Conservation (phyloP, 2,888 invertebrate species). For the Drosophila anomalata region DNA sequence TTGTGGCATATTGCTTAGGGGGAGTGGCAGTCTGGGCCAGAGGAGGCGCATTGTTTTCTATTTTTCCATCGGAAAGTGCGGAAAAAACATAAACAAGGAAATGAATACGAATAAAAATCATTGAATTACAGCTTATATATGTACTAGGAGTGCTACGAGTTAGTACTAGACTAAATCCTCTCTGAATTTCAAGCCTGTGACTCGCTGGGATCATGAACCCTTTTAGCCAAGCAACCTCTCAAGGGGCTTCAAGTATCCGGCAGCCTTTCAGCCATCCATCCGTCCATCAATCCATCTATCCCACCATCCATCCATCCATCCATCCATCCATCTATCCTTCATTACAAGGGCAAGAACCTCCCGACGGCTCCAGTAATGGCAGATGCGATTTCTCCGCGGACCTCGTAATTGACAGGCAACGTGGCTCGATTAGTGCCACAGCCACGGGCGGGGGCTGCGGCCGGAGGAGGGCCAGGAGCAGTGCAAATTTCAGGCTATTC, state of each 20-base stretch:
- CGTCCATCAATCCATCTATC: not conserved
- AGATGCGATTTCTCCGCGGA: conserved; percentile 21
- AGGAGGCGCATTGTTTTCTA: not conserved
- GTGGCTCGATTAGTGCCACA: conserved; percentile 34
- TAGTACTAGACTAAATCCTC: no score
- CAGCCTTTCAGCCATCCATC: not conserved
- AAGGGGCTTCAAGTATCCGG: not conserved
- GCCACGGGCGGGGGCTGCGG: not conserved
- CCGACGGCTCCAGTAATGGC: conserved; percentile 5
- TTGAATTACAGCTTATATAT: no score
- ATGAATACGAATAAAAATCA: no score
- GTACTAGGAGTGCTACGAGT: no score
- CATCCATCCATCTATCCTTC: conserved; percentile 28
- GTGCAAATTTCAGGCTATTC: conserved; percentile 60
- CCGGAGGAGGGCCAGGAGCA: not conserved
- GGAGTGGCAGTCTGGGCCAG: not conserved
- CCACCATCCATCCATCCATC: not conserved
- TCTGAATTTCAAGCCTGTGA: not conserved
- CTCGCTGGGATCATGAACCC: not conserved
- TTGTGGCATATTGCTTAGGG: conserved; percentile 3
- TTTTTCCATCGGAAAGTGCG: not conserved
- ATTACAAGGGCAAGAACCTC: conserved; percentile 16
- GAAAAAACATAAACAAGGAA: not conserved
- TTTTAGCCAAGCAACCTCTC: not conserved
- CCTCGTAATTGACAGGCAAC: conserved; percentile 40